Evolutionary conservation across 2,888 invertebrate genomes (phyloP).

Genomic region (Aethes cnicana): DNA sequence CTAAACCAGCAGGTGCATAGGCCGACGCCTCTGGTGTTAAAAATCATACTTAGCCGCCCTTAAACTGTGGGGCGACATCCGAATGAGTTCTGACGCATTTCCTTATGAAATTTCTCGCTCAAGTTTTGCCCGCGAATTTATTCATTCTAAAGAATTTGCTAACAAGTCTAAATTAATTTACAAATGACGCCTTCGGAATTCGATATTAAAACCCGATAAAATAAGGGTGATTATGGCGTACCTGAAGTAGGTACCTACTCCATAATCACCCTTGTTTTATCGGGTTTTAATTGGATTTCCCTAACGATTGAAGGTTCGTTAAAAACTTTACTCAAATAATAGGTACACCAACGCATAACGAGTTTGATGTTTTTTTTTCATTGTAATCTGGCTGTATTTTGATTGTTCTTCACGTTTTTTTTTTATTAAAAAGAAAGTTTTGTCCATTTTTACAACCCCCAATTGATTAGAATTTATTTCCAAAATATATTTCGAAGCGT

Average conservation of each 20-base stretch:
- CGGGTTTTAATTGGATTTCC: conserved; percentile 44
- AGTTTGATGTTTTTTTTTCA: too few relatives aligned
- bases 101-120: background rate
- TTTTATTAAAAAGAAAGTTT: too few relatives aligned
- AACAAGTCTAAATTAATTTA: conserved; percentile 68
- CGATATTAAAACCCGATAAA: conserved; percentile 24
- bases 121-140: conserved; percentile 9
- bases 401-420: background rate
- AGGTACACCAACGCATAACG: background rate
- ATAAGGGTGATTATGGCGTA: conserved; percentile 28
- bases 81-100: background rate
- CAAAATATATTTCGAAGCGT: conserved; percentile 7
- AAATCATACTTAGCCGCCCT: too few relatives aligned
- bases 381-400: too few relatives aligned
- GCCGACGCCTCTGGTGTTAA: too few relatives aligned
- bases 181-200: conserved; percentile 18
- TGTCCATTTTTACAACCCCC: too few relatives aligned
- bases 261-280: too few relatives aligned
- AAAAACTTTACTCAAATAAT: conserved; percentile 36
- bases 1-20: too few relatives aligned
- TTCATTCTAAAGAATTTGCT: conserved; percentile 22
- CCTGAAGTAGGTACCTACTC: too few relatives aligned
- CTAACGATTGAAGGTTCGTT: conserved; percentile 45
- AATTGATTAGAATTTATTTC: too few relatives aligned
- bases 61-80: too few relatives aligned